Percentiles rank a stretch among this genome's conserved stretches.
phyloP scores from a whole-genome alignment of 2,888 invertebrate genomes.

The Platycheirus albimanus region DNA sequence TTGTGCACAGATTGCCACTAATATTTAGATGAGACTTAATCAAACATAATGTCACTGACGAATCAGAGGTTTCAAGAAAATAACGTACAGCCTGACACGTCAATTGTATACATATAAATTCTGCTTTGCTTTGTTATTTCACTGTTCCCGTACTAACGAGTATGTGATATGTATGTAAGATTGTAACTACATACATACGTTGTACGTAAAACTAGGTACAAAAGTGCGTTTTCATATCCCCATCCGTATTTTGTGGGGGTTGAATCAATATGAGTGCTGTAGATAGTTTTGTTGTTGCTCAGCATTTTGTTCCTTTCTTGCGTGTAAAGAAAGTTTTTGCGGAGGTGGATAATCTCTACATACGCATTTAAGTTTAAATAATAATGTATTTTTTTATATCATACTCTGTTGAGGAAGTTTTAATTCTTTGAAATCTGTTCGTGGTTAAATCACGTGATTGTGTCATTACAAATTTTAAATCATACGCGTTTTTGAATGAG shows the following conservation, averaged over 20 bases:
- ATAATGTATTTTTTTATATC: no score
- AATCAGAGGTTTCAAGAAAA: slow-evolving; percentile 64
- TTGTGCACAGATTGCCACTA: slow-evolving; percentile 71
- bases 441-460: slow-evolving; percentile 28
- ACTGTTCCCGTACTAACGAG: slow-evolving; percentile 5
- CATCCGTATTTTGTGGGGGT: slow-evolving; percentile 6
- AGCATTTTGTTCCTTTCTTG: background rate
- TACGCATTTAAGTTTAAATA: slow-evolving; percentile 25
- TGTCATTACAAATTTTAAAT: slow-evolving; percentile 15
- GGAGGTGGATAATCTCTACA: slow-evolving; percentile 37
- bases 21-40: slow-evolving; percentile 73
- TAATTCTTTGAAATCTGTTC: no score
- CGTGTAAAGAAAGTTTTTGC: slow-evolving; percentile 21
- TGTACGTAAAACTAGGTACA: slow-evolving; percentile 10
- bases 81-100: slow-evolving; percentile 67
- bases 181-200: background rate
- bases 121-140: slow-evolving; percentile 24
- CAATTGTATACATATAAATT: slow-evolving; percentile 43
- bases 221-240: slow-evolving; percentile 24
- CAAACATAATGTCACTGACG: slow-evolving; percentile 69
- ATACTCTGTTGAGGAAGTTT: slow-evolving; percentile 11
- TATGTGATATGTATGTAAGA: background rate
- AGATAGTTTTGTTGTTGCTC: background rate
- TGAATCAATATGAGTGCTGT: background rate
- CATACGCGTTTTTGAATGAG: background rate